A percentile compares a stretch with the other conserved stretches of the same genome.
Conservation (phyloP, 2,113 vertebrate genomes). For the Oophaga pumilio region DNA sequence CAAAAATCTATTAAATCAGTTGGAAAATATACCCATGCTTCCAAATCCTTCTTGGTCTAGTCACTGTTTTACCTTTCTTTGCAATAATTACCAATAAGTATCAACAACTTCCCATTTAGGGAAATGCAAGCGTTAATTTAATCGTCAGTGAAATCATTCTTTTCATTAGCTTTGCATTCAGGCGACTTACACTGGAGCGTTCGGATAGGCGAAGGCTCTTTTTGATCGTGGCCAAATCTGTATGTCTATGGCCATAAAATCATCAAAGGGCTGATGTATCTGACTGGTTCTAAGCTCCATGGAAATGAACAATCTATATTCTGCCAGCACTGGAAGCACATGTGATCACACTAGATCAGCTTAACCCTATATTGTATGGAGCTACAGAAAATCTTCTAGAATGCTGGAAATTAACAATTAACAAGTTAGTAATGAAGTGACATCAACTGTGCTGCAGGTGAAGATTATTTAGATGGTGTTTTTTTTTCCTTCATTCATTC, state of each 20-base stretch:
- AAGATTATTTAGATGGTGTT: constrained; percentile 14
- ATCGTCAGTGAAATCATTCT: neutral
- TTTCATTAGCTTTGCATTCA: neutral
- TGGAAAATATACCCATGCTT: neutral
- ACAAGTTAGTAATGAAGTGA: constrained; percentile 3
- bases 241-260: neutral
- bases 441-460: constrained; percentile 14
- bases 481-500: constrained; percentile 44
- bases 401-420: constrained; percentile 6
- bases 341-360: neutral
- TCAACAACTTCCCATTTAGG: neutral
- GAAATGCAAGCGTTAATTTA: neutral
- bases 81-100: neutral
- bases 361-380: neutral
- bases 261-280: neutral
- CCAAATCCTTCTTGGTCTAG: neutral
- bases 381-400: neutral
- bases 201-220: neutral
- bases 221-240: neutral
- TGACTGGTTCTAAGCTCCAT: neutral
- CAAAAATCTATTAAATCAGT: neutral
- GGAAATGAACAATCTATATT: neutral
- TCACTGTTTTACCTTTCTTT: neutral
- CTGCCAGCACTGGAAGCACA: neutral
- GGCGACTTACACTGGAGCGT: neutral